Evolutionary conservation across 2,797 vertebrate genomes (phyloP), one percentile per base, ranked within the genome.

Genomic region (Adrianichthys oophorus): DNA sequence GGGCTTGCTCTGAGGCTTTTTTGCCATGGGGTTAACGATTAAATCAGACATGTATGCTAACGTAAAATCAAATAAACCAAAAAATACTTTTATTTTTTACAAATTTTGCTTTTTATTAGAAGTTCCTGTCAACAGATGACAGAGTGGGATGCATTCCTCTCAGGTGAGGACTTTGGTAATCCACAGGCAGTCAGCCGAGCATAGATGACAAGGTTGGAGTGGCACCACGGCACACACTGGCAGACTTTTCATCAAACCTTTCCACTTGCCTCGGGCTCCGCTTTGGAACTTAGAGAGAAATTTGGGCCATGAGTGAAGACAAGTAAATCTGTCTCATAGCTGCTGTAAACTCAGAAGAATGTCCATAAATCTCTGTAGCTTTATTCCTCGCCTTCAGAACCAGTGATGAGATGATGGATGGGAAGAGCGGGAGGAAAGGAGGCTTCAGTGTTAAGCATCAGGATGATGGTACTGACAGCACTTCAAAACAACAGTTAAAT

Each of bases 391-490:
- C 74, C 78, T 79, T 72, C 80, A 81, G 69, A 69, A 49, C 50
- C 3, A 15, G 44, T 78, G 82, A 83, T 84, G 79, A 53, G 46
- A 4, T 88, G 88, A 89, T 71, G 56, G 85, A 87, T 78, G 69
- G 72, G 78, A 32, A 50, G 67, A 72, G 60, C 49, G 71, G 43
- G 61, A 63, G 61, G 70, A 65, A 58, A 52, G 62, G n/a, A 13
- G 59, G 7, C 48, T 43, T 76, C 66, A 49, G n/a, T 61, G 74
- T 74, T 72, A 83, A 80, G 82, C 80, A 79, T 75, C 67, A 70
- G 72, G 70, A 66, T 84, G 85, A 85, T 74, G 64, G 66, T 59
- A 82, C 81, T 77, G 68, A 82, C 70, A 61, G 71, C 74, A 56
- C 54, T 76, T 32, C 32, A 32, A 32, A 32, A 32, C 32, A 32